Evolutionary conservation across 1,140 invertebrate genomes (phyloP).

Genomic region (Pogonomyrmex barbatus): DNA sequence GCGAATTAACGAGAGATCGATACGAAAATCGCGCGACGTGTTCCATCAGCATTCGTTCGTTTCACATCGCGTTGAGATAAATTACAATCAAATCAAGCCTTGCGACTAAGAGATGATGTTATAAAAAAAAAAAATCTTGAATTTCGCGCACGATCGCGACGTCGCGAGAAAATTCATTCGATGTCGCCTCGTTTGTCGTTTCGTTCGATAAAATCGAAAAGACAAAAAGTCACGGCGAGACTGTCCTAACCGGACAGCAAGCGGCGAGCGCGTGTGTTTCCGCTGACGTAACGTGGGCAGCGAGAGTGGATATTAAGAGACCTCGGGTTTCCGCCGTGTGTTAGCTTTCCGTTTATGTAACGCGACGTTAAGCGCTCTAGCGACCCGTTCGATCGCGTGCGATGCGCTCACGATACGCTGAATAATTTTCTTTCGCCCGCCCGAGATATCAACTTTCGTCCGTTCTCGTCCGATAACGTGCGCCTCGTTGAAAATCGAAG

Average conservation of each 20-base stretch:
- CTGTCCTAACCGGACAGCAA: constrained; percentile 16
- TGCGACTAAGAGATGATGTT: background rate
- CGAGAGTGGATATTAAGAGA: constrained; percentile 64
- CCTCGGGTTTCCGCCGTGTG: constrained; percentile 52
- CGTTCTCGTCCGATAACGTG: background rate
- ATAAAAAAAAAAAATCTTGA: background rate
- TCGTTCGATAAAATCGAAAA: constrained; percentile 5
- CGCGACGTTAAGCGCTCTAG: constrained; percentile 49
- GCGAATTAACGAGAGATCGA: background rate
- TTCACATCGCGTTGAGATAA: too few species aligned
- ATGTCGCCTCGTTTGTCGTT: background rate
- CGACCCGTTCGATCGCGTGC: constrained; percentile 49
- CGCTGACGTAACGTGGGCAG: constrained; percentile 49
- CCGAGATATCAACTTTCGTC: background rate
- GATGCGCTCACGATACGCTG: constrained; percentile 19
- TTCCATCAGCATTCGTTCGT: background rate
- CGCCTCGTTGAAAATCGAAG: constrained; percentile 23
- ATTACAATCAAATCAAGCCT: background rate
- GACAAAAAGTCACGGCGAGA: constrained; percentile 6
- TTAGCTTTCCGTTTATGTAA: constrained; percentile 62
- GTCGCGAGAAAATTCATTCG: background rate
- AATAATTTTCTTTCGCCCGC: constrained; percentile 49
- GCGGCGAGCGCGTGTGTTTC: constrained; percentile 3
- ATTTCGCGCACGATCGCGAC: background rate
- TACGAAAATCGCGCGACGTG: background rate